phyloP scores from a whole-genome alignment of 2,888 invertebrate species.

The Acrobasis consociella region DNA sequence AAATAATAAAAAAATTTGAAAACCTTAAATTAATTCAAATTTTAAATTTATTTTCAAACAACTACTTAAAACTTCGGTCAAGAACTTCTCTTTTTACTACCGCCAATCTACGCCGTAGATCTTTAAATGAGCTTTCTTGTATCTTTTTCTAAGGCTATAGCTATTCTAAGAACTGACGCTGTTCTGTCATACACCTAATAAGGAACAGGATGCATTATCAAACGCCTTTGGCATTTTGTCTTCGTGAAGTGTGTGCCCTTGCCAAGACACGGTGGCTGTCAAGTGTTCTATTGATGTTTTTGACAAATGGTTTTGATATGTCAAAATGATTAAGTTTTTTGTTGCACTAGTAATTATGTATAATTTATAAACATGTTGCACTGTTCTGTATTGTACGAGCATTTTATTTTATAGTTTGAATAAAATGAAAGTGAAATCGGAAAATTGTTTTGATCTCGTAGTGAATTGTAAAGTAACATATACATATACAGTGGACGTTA shows the following conservation, averaged over 20 bases:
- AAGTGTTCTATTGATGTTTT: slow-evolving; percentile 25
- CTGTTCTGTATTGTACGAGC: not conserved
- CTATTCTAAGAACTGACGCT: slow-evolving; percentile 1
- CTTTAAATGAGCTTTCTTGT: slow-evolving; percentile 33
- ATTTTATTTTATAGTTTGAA: not conserved
- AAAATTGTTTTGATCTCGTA: not conserved
- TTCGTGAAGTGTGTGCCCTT: slow-evolving; percentile 28
- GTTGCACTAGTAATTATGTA: not conserved
- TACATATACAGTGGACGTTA: too few relatives aligned
- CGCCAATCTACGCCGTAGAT: not conserved
- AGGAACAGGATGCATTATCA: slow-evolving; percentile 17
- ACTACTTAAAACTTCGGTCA: not conserved
- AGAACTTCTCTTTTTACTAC: not conserved
- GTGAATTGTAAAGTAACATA: not conserved
- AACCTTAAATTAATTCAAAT: too few relatives aligned
- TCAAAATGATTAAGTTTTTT: slow-evolving; percentile 16
- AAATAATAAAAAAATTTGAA: too few relatives aligned
- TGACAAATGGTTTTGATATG: slow-evolving; percentile 23
- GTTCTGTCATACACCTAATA: slow-evolving; percentile 1
- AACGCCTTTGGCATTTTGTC: slow-evolving; percentile 26
- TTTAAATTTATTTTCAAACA: not conserved
- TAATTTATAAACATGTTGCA: not conserved
- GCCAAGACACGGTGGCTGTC: slow-evolving; percentile 25
- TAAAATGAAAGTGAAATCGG: slow-evolving; percentile 3
- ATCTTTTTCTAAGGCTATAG: slow-evolving; percentile 24